Evolutionary conservation across 2,113 vertebrate species (phyloP), one percentile per base, ranked within the genome.

Genomic region (Hydrolagus affinis): DNA sequence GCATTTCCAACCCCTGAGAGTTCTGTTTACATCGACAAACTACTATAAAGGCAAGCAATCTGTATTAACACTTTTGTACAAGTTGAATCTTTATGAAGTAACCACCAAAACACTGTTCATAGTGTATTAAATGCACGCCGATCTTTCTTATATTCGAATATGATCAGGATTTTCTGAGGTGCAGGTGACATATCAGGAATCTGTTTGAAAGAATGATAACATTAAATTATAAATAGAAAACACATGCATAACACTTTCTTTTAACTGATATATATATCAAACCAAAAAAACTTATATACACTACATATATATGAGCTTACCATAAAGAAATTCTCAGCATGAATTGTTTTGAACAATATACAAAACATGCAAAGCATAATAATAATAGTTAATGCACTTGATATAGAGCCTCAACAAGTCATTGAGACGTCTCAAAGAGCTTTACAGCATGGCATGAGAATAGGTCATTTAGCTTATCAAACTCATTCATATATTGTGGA

Each of bases 1-100:
- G 25, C 23, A 80, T 80, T 80, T 83, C 32, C 25, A 83, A 8
- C 78, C 78, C 70, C 28, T 64, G 78, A 83, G 78, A 83, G 66
- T 30, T 83, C 60, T 23, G 32, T 83, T 80, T 83, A 66, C 66
- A 68, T 66, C 15, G 62, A 83, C 15, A 83, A 64, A 64, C 32
- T 66, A 32, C 30, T 62, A 83, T 64, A 80, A 72, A 80, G 57
- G 23, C 59, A 77, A 64, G 59, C 23, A 30, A 44, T 83, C 62
- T 83, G 78, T 83, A 83, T 66, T 83, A 83, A 83, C 78, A 83
- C 21, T 30, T 66, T 83, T 83, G 32, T 83, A 83, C 62, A 66
- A 83, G 9, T 83, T 83, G 78, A 83, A 83, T 83, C 32, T 66
- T 17, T 64, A 64, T 66, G 59, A 56, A 44, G 44, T 74, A 75